These are phyloP conservation scores for Falcunculus frontatus DNA, from an alignment of 2,113 vertebrate genomes.

Conservation along the genomic window DNA sequence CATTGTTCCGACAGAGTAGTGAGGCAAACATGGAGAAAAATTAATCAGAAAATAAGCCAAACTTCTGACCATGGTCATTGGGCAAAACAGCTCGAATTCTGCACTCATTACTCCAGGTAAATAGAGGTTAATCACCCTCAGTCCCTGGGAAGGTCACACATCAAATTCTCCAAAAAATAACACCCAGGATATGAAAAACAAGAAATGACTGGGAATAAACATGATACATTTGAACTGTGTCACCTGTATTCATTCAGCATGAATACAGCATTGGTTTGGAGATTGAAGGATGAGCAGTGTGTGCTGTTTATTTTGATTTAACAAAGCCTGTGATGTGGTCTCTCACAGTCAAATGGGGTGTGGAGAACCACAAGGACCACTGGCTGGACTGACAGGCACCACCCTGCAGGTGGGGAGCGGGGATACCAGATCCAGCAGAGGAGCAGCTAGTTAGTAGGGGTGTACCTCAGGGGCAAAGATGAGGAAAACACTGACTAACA, in stretches of 20 bases:
- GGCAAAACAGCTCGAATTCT: neutral
- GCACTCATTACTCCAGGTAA: neutral
- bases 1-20: neutral
- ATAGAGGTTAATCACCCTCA: neutral
- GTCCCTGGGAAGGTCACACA: neutral
- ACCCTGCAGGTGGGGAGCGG: neutral
- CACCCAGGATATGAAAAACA: neutral
- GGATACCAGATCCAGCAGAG: fast-evolving
- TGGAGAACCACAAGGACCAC: neutral
- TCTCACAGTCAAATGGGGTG: fast-evolving
- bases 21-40: neutral
- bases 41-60: neutral
- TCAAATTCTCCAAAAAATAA: neutral
- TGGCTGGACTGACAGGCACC: neutral
- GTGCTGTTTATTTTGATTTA: neutral
- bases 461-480: fast-evolving
- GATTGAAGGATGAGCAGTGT: neutral
- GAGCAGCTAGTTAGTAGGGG: neutral
- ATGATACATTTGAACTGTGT: neutral
- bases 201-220: neutral
- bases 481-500: neutral
- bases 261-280: neutral
- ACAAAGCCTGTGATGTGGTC: neutral
- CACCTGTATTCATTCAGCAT: neutral
- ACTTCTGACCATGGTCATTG: neutral